A percentile compares a stretch with the other conserved stretches of the same genome.
Conservation (phyloP, 2,113 vertebrate species). For the Machaerirhynchus nigripectus region DNA sequence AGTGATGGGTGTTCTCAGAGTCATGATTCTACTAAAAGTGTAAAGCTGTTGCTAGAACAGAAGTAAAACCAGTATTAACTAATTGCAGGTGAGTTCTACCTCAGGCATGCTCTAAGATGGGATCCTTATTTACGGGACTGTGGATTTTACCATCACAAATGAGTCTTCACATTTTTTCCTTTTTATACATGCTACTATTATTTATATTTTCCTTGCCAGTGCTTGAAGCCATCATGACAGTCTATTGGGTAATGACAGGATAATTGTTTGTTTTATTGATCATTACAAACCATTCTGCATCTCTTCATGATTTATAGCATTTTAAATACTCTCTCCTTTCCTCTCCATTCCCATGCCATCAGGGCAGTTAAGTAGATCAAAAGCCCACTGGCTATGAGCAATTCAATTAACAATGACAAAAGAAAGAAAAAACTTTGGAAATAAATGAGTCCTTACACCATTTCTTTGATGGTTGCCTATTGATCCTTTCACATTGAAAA, state of each 20-base stretch:
- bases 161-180: neutral
- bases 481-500: neutral
- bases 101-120: neutral
- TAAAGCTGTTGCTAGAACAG: neutral
- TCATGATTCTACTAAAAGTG: neutral
- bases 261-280: slow-evolving; percentile 76
- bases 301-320: slow-evolving; percentile 53
- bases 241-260: slow-evolving; percentile 58
- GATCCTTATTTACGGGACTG: neutral
- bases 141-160: neutral
- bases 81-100: neutral
- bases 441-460: slow-evolving; percentile 1
- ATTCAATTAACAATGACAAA: slow-evolving; percentile 44
- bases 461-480: slow-evolving; percentile 15
- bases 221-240: slow-evolving; percentile 32
- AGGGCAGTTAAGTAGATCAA: slow-evolving; percentile 32
- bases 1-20: neutral
- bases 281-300: slow-evolving; percentile 54
- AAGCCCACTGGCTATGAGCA: slow-evolving; percentile 40
- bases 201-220: neutral
- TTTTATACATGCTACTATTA: neutral
- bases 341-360: neutral
- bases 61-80: neutral
- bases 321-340: slow-evolving; percentile 39
- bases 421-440: neutral